phyloP scores from a whole-genome alignment of 2,888 invertebrate genomes.

The Drosophila buzzatii region DNA sequence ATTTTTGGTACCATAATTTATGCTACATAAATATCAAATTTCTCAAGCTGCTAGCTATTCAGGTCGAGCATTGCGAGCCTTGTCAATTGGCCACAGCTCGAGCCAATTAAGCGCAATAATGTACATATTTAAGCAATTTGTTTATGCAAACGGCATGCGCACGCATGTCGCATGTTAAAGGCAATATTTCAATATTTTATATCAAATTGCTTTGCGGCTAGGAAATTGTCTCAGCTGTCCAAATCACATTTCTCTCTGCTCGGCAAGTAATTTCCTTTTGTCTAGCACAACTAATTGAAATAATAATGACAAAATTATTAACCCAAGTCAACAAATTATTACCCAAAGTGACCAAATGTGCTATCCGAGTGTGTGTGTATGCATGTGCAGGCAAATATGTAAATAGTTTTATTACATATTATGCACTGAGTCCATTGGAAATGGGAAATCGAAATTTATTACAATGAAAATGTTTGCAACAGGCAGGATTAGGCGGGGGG shows the following conservation, averaged over 20 bases:
- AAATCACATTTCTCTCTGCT: constrained; percentile 3
- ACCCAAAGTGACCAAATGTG: neutral
- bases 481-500: neutral
- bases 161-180: constrained; percentile 15
- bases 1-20: constrained; percentile 47
- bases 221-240: constrained; percentile 29
- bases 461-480: neutral
- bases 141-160: constrained; percentile 13
- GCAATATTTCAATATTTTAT: constrained; percentile 45
- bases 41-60: constrained; percentile 10
- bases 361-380: no score
- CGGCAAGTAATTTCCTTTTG: constrained; percentile 41
- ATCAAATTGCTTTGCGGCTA: constrained; percentile 42
- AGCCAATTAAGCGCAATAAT: constrained; percentile 35
- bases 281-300: constrained; percentile 57
- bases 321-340: constrained; percentile 37
- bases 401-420: neutral
- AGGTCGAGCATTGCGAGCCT: constrained; percentile 4
- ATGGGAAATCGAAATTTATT: neutral
- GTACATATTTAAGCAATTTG: constrained; percentile 34
- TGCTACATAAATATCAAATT: constrained; percentile 45
- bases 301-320: constrained; percentile 56
- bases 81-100: constrained; percentile 18
- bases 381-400: neutral
- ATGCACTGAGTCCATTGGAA: neutral